Conservation (phyloP, 2,888 invertebrate genomes). For the Zygaena filipendulae region DNA sequence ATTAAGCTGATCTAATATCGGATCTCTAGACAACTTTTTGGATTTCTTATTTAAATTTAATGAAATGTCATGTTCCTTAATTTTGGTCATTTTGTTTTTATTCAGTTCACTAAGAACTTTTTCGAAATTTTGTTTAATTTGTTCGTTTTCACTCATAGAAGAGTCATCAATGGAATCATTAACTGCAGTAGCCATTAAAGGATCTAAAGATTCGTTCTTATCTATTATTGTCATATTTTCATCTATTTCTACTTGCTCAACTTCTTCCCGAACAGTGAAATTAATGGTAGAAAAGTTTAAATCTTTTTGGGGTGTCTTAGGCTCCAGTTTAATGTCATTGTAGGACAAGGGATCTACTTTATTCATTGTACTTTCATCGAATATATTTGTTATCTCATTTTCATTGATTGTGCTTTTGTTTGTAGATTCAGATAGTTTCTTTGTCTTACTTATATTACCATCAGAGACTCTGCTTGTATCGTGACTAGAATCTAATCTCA, state of each 20-base stretch:
- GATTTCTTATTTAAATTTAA: conserved; percentile 35
- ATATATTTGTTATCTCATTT: conserved; percentile 39
- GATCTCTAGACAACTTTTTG: conserved; percentile 26
- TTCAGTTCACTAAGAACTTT: conserved; percentile 39
- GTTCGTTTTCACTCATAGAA: conserved; percentile 41
- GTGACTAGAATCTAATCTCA: conserved; percentile 40
- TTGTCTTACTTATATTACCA: conserved; percentile 18
- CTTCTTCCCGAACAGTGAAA: conserved; percentile 27
- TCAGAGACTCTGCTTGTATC: conserved; percentile 19
- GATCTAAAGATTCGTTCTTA: conserved; percentile 33
- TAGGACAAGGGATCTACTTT: conserved; percentile 35
- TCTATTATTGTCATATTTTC: conserved; percentile 29
- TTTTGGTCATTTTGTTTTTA: conserved; percentile 23
- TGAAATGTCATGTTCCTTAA: conserved; percentile 32
- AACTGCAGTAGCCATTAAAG: conserved; percentile 29
- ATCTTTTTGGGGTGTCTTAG: conserved; percentile 37
- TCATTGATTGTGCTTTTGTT: conserved; percentile 31
- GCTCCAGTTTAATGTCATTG: conserved; percentile 38
- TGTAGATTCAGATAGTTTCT: conserved; percentile 12
- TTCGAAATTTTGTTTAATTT: conserved; percentile 46
- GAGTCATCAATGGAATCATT: conserved; percentile 23
- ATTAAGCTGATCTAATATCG: conserved; percentile 45
- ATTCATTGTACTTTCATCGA: conserved; percentile 22
- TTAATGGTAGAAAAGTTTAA: conserved; percentile 30
- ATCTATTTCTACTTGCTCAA: conserved; percentile 33